phyloP scores from a whole-genome alignment of 2,797 vertebrate genomes.

The Falco peregrinus region DNA sequence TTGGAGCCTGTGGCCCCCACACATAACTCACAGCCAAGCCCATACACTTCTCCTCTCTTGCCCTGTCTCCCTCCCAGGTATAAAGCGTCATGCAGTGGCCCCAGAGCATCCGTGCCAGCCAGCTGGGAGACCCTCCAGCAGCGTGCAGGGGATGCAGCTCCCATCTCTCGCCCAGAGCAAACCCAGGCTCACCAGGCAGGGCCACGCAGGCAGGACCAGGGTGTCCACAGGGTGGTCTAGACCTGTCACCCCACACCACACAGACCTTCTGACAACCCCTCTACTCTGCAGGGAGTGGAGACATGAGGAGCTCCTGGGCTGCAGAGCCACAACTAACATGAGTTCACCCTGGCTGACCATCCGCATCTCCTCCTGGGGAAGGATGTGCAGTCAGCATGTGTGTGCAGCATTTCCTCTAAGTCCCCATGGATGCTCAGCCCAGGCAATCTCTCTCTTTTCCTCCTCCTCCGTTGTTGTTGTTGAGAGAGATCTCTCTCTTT shows the following conservation, averaged over 20 bases:
- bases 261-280: background rate
- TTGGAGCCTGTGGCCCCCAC: background rate
- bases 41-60: background rate
- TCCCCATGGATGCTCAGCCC: background rate
- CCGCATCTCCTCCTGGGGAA: fast-evolving
- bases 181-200: background rate
- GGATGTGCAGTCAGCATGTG: background rate
- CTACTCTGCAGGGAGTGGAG: background rate
- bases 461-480: too few relatives aligned
- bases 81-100: background rate
- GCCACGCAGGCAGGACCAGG: fast-evolving
- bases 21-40: background rate
- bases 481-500: too few relatives aligned
- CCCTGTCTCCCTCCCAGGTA: background rate
- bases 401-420: background rate
- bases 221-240: fast-evolving
- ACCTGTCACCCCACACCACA: background rate
- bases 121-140: background rate
- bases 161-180: fast-evolving
- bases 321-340: background rate
- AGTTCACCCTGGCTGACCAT: background rate
- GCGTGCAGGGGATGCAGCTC: background rate
- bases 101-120: background rate
- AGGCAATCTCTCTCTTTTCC: too few relatives aligned
- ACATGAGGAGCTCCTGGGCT: background rate